Evolutionary conservation across 2,113 vertebrate genomes (phyloP), one percentile per base, ranked within the genome.

Genomic region (Pampusana beccarii): DNA sequence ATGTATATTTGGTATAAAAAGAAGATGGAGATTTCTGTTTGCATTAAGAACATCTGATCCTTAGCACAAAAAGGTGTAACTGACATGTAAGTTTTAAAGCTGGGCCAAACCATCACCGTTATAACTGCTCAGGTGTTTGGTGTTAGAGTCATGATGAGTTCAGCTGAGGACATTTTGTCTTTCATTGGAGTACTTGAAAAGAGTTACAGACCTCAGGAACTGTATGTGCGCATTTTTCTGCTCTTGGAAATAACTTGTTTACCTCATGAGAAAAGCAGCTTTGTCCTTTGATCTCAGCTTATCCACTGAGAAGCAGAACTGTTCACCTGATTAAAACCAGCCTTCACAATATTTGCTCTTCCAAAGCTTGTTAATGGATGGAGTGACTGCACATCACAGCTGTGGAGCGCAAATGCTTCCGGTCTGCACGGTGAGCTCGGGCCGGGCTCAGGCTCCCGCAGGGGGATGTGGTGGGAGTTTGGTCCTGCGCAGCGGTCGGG

Each of bases 311-410:
- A 21, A 53, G 26, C 25, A 44, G 69, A 87, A 66, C 20, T 11
- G 50, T 84, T 96, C 54, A 65, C 62, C 81, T 93, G 88, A 80
- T 94, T 62, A 72, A 81, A 89, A 69, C 44, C 66, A 91, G 69
- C 21, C 69, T 40, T 80, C 3, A 5, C 51, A 2, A 6, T 26
- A 4, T 62, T 40, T 73, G 36, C 9, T 67, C 18, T 61, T 58
- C 33, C 24, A 53, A 72, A 53, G 48, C 60, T 60, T 7, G 51
- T 48, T 67, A 38, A 31, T 71, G 8, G 9, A 26, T 78, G 56
- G 71, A 34, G 51, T 29, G 64, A 24, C 14, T 3, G 9, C n/a
- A 33, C 10, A 4, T 21, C 0, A 25, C 77, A 71, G 80, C 48
- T 84, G 34, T 21, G 26, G 67, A 38, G 25, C 21, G 31, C 60